Evolutionary conservation across 2,113 vertebrate genomes (phyloP), one percentile per base, ranked within the genome.

Genomic region (Stigmatopora argus): DNA sequence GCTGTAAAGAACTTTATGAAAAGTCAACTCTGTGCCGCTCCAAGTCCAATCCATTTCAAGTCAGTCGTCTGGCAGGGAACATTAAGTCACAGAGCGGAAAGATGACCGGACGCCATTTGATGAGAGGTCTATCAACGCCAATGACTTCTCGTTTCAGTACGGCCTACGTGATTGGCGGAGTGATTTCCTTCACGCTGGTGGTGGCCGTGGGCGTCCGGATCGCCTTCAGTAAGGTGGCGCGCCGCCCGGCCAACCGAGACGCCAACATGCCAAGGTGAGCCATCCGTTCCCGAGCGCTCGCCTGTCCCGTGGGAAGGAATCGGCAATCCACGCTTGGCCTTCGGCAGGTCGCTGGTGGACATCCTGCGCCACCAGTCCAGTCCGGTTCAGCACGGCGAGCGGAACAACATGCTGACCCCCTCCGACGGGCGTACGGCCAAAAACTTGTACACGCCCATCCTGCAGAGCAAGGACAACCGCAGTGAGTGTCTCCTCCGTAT

Each of bases 361-460:
- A 95, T 96, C 67, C 75, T 96, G 34, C 90, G 94, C 51, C 93
- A 95, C 74, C 94, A 96, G 81, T 92, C 92, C 0, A 94, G 92
- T 26, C 92, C 92, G 2, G 87, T 89, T 70, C 88, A 90, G 64
- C 92, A 86, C 41, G 89, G 90, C 0, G 93, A 94, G 85, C 83
- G 94, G 71, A 93, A 93, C 74, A 93, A 92, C 83, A 78, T 86
- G 72, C 56, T 94, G 70, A 91, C 82, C 49, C 69, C 85, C 57
- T 84, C 81, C 21, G 89, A 82, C 70, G 92, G 85, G 7, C 90
- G 92, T 41, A 90, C 85, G 0, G 88, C 92, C 64, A 96, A 96
- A 85, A 92, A 84, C 86, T 84, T 93, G 35, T 95, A 94, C 86
- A 90, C 90, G 38, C 89, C 93, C 0, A 69, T 91, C 68, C 89